These are phyloP conservation scores for Numenius phaeopus DNA, from an alignment of 2,797 vertebrate species.

Conservation along the genomic window DNA sequence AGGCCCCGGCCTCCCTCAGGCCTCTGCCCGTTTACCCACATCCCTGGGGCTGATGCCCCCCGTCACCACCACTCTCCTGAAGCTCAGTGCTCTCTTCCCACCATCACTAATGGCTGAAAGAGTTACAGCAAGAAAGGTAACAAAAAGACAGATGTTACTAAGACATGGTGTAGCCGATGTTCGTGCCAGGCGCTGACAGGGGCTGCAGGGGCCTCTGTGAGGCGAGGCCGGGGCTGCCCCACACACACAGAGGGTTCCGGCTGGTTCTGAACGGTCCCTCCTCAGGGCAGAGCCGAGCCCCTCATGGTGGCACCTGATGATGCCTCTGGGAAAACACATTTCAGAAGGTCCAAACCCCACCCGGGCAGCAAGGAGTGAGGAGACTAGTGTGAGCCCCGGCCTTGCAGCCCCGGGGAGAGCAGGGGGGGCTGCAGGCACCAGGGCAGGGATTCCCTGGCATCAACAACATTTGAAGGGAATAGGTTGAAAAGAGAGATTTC, in stretches of 20 bases:
- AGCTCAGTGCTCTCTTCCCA: background rate
- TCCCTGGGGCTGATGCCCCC: rapidly evolving
- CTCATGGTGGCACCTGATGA: background rate
- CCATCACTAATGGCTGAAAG: rapidly evolving
- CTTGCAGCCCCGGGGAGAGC: background rate
- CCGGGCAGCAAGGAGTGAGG: background rate
- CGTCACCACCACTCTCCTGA: rapidly evolving
- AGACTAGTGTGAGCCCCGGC: rapidly evolving
- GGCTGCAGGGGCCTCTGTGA: background rate
- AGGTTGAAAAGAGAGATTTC: background rate
- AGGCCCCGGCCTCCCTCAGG: too few relatives aligned
- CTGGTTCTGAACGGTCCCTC: rapidly evolving
- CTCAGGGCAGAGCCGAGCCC: too few relatives aligned
- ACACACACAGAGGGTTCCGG: background rate
- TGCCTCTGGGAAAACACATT: rapidly evolving
- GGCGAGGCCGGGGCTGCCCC: background rate
- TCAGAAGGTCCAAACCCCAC: background rate
- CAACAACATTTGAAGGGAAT: rapidly evolving
- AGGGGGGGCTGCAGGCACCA: rapidly evolving
- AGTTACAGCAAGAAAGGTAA: background rate
- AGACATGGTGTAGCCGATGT: rapidly evolving
- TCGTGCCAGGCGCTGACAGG: background rate
- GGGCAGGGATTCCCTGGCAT: rapidly evolving
- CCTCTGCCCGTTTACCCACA: background rate
- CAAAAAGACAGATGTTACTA: background rate